These are phyloP conservation scores for Sylvilagus bachmani DNA, from an alignment of 2,113 vertebrate species.

Conservation along the genomic window DNA sequence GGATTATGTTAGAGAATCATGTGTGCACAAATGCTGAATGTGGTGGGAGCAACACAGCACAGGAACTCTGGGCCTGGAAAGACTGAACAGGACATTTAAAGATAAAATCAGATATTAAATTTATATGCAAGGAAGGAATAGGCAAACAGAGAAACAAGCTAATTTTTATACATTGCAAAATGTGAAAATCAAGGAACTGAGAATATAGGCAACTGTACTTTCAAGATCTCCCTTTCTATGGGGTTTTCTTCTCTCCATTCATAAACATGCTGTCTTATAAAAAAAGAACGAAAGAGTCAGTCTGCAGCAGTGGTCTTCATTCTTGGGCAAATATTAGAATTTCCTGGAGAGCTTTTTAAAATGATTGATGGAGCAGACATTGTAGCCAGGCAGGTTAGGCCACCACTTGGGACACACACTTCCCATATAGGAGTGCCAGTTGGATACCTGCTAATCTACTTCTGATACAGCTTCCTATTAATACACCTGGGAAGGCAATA, in stretches of 20 bases:
- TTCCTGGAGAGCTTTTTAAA: no score
- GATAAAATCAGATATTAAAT: not conserved
- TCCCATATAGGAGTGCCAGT: no score
- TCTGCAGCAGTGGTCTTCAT: not conserved
- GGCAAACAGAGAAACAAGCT: not conserved
- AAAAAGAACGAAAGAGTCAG: no score
- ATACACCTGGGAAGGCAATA: no score
- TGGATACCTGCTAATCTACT: no score
- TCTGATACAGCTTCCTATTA: no score
- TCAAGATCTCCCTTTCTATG: not conserved
- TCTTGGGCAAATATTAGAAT: not conserved
- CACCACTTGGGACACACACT: no score
- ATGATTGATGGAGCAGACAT: no score
- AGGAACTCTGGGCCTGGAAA: not conserved
- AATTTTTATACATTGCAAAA: not conserved
- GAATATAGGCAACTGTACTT: not conserved
- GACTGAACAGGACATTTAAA: not conserved
- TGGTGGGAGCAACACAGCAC: not conserved
- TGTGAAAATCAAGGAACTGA: not conserved
- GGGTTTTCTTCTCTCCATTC: not conserved
- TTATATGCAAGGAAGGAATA: not conserved
- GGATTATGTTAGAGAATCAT: not conserved
- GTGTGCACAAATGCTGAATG: not conserved
- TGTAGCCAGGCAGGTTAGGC: no score
- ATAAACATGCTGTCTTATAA: not conserved